Evolutionary conservation across 2,113 vertebrate species (phyloP).

Genomic region (pig (Sus scrofa)): DNA sequence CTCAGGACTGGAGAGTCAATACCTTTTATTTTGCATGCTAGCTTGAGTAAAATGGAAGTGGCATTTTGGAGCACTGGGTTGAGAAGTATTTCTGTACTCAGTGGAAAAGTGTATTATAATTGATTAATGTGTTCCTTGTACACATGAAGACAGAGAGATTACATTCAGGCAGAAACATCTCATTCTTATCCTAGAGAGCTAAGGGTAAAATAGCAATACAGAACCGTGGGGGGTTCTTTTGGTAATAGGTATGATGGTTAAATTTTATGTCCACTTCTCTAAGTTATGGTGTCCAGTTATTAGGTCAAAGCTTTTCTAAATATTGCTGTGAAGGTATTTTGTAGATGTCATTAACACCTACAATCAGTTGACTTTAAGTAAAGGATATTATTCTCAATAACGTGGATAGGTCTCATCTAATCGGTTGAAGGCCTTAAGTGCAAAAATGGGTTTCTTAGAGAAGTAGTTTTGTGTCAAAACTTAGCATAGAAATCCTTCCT

Average conservation of each 20-base stretch:
- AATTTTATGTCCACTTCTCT: background rate
- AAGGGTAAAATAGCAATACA: slow-evolving; percentile 9
- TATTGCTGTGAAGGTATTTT: background rate
- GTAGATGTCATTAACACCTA: background rate
- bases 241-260: background rate
- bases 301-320: background rate
- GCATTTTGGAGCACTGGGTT: background rate
- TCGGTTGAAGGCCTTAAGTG: background rate
- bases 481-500: background rate
- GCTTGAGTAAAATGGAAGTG: slow-evolving; percentile 35
- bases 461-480: background rate
- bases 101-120: background rate
- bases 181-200: background rate
- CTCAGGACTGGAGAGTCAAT: background rate
- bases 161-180: background rate
- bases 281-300: background rate
- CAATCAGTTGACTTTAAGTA: background rate
- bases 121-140: background rate
- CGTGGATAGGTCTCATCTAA: background rate
- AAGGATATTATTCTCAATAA: background rate
- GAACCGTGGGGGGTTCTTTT: background rate
- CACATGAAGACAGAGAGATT: background rate
- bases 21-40: background rate
- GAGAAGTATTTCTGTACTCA: background rate
- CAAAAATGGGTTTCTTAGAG: background rate